Percentiles rank a stretch among this genome's conserved stretches.
phyloP scores from a whole-genome alignment of 2,113 vertebrate genomes.

The Cyphomyrus plagiostoma region DNA sequence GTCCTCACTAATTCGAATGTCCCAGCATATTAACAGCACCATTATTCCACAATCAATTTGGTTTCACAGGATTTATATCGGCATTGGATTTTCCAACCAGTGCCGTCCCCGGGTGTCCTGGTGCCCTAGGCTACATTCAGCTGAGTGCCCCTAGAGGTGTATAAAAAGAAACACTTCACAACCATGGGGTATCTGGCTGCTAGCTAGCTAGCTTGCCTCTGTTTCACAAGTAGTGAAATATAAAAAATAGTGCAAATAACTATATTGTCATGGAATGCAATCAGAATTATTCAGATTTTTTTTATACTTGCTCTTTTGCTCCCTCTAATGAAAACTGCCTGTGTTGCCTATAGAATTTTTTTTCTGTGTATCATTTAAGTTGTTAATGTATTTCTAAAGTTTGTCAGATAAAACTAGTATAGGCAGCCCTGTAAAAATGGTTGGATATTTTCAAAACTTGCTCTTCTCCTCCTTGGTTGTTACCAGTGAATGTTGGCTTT shows the following conservation, averaged over 20 bases:
- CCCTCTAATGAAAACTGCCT: neutral
- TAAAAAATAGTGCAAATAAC: neutral
- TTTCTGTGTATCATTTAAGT: neutral
- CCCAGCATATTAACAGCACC: neutral
- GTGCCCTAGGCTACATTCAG: neutral
- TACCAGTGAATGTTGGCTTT: neutral
- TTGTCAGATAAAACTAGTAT: neutral
- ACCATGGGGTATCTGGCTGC: neutral
- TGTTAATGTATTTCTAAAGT: neutral
- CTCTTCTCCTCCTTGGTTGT: neutral
- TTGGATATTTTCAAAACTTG: neutral
- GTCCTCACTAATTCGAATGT: constrained; percentile 1
- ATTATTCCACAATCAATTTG: neutral
- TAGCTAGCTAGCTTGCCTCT: neutral
- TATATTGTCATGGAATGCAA: neutral
- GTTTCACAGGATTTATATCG: neutral
- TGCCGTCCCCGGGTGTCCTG: neutral
- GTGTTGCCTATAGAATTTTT: neutral
- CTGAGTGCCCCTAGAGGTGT: neutral
- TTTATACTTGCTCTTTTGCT: neutral
- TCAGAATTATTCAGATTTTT: neutral
- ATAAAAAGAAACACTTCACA: neutral
- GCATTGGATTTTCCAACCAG: neutral
- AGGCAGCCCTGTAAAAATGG: neutral
- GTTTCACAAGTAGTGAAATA: neutral